Evolutionary conservation across 1,140 invertebrate genomes (phyloP).

Genomic region (Araneus ventricosus): DNA sequence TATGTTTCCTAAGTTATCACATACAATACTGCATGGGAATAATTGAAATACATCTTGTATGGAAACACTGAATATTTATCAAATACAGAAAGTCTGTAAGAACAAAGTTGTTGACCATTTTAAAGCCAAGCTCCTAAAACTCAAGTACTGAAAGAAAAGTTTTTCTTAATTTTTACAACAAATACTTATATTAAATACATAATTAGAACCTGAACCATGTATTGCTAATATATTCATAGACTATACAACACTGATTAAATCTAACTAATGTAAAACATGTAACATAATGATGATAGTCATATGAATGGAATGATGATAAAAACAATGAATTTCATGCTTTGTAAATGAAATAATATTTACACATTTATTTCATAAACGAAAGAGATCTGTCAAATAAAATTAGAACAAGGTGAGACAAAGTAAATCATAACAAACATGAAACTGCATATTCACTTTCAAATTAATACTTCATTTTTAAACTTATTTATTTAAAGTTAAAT

Average conservation of each 20-base stretch:
- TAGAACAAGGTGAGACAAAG: not conserved
- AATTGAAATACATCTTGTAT: not conserved
- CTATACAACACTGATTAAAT: conserved; percentile 11
- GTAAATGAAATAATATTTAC: conserved; percentile 39
- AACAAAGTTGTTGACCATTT: not conserved
- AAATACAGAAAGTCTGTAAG: not conserved
- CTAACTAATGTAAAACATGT: conserved; percentile 29
- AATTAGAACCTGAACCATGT: not conserved
- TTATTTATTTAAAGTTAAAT: no score
- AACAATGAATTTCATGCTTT: not conserved
- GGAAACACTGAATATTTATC: not conserved
- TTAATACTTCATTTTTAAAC: no score
- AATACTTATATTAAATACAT: not conserved
- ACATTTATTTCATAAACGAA: conserved; percentile 6
- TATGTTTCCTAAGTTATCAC: not conserved
- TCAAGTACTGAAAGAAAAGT: not conserved
- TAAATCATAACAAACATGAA: not conserved
- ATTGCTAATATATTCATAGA: conserved; percentile 32
- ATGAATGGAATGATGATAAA: conserved; percentile 2
- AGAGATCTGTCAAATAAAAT: not conserved
- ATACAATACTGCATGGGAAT: not conserved
- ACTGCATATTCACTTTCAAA: no score
- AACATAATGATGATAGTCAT: conserved; percentile 6
- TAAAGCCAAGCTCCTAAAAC: not conserved
- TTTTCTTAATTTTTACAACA: not conserved